Conservation (phyloP, 2,113 vertebrate genomes). For the Sapajus apella region DNA sequence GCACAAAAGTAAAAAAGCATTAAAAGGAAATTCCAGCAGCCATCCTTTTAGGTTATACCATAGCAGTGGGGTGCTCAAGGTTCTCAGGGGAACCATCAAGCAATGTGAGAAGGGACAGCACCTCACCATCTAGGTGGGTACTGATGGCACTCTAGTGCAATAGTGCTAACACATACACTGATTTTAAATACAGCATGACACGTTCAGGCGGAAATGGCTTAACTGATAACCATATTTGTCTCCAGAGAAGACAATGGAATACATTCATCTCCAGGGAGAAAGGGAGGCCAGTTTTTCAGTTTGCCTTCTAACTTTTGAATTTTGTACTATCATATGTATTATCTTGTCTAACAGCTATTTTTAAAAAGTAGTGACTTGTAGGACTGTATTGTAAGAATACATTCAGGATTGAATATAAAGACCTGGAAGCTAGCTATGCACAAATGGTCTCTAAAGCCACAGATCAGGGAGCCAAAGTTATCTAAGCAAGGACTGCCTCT, state of each 20-base stretch:
- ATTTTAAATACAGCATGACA: not conserved
- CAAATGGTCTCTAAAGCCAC: constrained; percentile 17
- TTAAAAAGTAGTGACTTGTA: constrained; percentile 10
- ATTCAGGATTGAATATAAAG: constrained; percentile 10
- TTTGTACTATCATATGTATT: not conserved
- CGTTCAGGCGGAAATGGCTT: not conserved
- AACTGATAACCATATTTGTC: not conserved
- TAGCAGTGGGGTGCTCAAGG: not conserved
- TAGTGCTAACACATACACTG: not conserved
- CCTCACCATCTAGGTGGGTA: not conserved
- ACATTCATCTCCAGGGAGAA: constrained; percentile 11
- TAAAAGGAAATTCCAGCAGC: not conserved
- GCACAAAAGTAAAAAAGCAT: not conserved
- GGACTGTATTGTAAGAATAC: not conserved
- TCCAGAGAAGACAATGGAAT: constrained; percentile 23
- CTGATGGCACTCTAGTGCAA: not conserved
- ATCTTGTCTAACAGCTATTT: not conserved
- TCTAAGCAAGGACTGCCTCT: not conserved
- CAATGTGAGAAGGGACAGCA: not conserved
- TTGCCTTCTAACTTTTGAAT: constrained; percentile 26
- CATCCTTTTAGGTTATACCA: not conserved
- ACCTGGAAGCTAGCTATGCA: constrained; percentile 2
- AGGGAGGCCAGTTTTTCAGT: not conserved
- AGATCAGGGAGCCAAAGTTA: not conserved
- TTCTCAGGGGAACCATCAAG: not conserved